Percentiles rank a stretch among this genome's conserved stretches.
Evolutionary conservation across 2,888 invertebrate species (phyloP).

Genomic region (Cepaea hortensis): DNA sequence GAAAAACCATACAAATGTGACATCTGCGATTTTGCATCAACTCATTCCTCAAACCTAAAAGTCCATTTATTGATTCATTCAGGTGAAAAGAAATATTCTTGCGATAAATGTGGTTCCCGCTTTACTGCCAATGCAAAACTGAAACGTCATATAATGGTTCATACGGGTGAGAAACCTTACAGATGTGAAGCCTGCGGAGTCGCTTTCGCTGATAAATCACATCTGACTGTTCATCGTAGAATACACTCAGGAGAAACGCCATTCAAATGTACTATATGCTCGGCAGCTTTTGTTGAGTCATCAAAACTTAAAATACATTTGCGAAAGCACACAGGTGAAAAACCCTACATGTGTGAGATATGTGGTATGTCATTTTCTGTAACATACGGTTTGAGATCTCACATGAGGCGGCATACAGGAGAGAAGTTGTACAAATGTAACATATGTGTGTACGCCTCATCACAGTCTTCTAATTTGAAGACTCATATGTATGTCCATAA

Average conservation of each 20-base stretch:
- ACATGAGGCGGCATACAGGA: slow-evolving; percentile 35
- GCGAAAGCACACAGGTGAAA: slow-evolving; percentile 41
- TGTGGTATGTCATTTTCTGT: slow-evolving; percentile 46
- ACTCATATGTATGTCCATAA: slow-evolving; percentile 38
- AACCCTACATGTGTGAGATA: slow-evolving; percentile 39
- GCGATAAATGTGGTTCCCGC: slow-evolving; percentile 42
- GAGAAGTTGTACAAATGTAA: slow-evolving; percentile 41
- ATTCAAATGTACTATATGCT: slow-evolving; percentile 44
- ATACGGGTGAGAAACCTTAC: slow-evolving; percentile 1
- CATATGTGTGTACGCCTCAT: slow-evolving; percentile 32
- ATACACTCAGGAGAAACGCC: slow-evolving; percentile 50
- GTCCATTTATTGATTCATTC: slow-evolving; percentile 40
- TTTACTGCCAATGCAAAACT: slow-evolving; percentile 47
- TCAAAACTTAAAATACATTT: slow-evolving; percentile 45
- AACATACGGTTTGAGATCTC: slow-evolving; percentile 28
- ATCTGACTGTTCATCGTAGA: slow-evolving; percentile 43
- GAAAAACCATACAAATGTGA: slow-evolving; percentile 44
- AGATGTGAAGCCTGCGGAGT: slow-evolving; percentile 46
- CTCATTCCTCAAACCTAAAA: slow-evolving; percentile 41
- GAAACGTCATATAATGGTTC: slow-evolving; percentile 44
- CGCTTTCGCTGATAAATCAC: slow-evolving; percentile 47
- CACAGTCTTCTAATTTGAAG: slow-evolving; percentile 40
- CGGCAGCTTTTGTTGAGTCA: slow-evolving; percentile 44
- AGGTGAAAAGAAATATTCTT: slow-evolving; percentile 41
- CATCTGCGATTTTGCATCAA: slow-evolving; percentile 42